Percentiles rank a stretch among this genome's conserved stretches.
Conservation (phyloP, 2,888 invertebrate species). For the Trachelus iudaicus region DNA sequence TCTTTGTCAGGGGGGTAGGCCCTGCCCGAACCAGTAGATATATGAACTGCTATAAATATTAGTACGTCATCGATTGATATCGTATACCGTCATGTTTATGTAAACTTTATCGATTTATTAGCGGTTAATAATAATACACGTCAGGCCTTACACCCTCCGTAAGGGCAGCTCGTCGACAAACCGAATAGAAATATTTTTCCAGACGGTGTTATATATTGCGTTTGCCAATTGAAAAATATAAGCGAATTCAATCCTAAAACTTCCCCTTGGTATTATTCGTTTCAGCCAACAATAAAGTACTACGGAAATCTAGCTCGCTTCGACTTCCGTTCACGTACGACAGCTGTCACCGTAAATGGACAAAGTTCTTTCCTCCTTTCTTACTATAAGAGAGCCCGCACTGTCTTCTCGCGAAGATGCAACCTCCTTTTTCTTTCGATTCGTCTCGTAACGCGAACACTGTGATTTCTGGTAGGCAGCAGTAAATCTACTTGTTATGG, state of each 20-base stretch:
- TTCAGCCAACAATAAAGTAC: neutral
- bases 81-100: neutral
- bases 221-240: neutral
- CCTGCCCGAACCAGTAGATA: neutral
- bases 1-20: neutral
- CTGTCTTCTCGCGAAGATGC: neutral
- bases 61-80: constrained; percentile 28
- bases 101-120: constrained; percentile 1
- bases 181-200: neutral
- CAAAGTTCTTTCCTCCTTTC: neutral
- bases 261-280: neutral
- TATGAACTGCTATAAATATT: constrained; percentile 23
- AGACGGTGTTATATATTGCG: neutral
- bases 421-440: neutral
- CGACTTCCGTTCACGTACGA: neutral
- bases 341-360: neutral
- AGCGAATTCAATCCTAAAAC: neutral
- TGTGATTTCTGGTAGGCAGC: neutral
- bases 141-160: neutral
- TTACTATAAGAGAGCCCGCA: neutral
- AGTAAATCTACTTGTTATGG: neutral
- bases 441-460: neutral
- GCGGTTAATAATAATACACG: neutral
- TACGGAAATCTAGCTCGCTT: neutral
- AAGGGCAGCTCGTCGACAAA: neutral